Evolutionary conservation across 2,113 vertebrate genomes (phyloP).

Genomic region (Psephotus haematonotus): DNA sequence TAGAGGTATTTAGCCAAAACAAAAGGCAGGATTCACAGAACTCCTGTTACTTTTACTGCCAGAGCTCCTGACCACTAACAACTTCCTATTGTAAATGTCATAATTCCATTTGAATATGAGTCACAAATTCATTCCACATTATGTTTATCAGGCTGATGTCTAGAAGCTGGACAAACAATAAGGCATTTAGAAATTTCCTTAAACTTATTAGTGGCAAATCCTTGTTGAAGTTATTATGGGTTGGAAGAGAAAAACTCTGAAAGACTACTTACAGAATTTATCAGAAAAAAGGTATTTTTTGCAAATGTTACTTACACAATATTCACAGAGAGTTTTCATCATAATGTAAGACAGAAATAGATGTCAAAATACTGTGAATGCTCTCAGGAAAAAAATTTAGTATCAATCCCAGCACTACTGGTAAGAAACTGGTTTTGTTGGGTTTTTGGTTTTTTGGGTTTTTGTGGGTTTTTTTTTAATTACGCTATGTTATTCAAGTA

Average conservation of each 20-base stretch:
- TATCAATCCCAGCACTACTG: neutral
- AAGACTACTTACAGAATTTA: neutral
- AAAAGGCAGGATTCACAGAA: neutral
- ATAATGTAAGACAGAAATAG: neutral
- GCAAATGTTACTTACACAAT: neutral
- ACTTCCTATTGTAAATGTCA: neutral
- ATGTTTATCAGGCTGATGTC: neutral
- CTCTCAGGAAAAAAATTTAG: neutral
- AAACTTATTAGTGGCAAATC: neutral
- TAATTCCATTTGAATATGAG: neutral
- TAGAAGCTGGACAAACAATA: neutral
- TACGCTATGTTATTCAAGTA: neutral
- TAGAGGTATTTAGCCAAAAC: neutral
- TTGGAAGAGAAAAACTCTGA: neutral
- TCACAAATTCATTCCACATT: neutral
- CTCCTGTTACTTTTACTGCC: neutral
- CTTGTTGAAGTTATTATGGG: neutral
- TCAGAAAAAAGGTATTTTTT: neutral
- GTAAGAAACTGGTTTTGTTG: neutral
- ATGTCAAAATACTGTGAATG: neutral
- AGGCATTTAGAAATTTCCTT: neutral
- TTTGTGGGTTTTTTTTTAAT: neutral
- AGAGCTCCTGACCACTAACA: neutral
- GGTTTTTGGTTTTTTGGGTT: neutral
- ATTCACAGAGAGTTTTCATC: neutral